phyloP scores from a whole-genome alignment of 2,888 invertebrate species.

The Horisme vitalbata region DNA sequence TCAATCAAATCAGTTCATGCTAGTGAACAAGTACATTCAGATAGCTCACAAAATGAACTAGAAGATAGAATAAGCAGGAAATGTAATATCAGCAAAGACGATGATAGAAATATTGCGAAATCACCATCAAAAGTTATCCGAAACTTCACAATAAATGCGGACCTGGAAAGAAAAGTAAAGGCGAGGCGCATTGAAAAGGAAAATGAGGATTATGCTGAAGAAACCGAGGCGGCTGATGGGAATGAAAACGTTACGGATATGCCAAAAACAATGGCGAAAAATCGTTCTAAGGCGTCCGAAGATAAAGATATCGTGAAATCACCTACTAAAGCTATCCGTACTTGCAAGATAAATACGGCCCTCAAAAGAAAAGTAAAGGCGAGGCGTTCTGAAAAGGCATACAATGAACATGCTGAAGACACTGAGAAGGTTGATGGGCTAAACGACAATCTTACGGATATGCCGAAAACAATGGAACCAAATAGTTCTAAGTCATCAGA shows the following conservation, averaged over 20 bases:
- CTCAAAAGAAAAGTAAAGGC: constrained; percentile 21
- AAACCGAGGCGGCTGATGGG: too few species aligned
- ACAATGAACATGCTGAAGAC: constrained; percentile 31
- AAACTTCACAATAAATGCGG: constrained; percentile 25
- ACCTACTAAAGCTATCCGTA: constrained; percentile 13
- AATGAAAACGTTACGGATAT: too few species aligned
- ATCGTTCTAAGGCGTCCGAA: too few species aligned
- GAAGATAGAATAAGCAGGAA: neutral
- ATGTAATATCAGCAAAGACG: constrained; percentile 12
- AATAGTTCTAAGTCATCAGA: too few species aligned
- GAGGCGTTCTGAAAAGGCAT: constrained; percentile 27
- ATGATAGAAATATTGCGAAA: neutral
- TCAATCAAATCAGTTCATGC: neutral
- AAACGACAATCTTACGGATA: too few species aligned
- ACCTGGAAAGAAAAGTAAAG: constrained; percentile 22
- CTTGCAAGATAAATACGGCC: constrained; percentile 24
- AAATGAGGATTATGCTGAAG: constrained; percentile 31
- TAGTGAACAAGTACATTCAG: neutral
- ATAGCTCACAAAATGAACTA: neutral
- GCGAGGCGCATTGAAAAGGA: constrained; percentile 26
- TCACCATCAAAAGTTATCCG: constrained; percentile 8
- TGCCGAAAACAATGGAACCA: too few species aligned
- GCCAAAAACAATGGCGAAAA: too few species aligned
- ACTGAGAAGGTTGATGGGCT: too few species aligned
- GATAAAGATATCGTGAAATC: too few species aligned